Evolutionary conservation across 2,888 invertebrate genomes (phyloP), one percentile per base, ranked within the genome.

Genomic region (Dilophus febrilis): DNA sequence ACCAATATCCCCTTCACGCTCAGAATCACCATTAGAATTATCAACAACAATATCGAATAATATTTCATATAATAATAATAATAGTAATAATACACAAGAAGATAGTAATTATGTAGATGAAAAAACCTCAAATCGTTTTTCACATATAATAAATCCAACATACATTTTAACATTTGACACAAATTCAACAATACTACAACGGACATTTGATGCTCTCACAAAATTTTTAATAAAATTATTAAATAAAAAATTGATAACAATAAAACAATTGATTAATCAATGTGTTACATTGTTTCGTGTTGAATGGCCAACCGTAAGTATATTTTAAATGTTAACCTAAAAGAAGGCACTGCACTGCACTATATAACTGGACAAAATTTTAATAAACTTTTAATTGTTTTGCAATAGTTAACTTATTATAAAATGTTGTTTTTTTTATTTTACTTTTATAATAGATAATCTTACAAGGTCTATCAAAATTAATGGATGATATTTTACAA

Each of bases 221-320:
- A 51, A 55, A 0, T 52, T 70, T 3, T 46, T 73, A 2, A 55
- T 65, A 40, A 60, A 58, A 42, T 45, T 81, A 51, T 53, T 81
- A 37, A 61, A 64, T 7, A 59, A 68, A 34, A 56, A 69, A 17
- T 64, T 78, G 37, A 51, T 82, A 43, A 67, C 61, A 4, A 64
- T 74, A 13, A 72, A 76, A 35, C 63, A 66, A 2, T 54, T 82
- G 10, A 77, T 77, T 47, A 68, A 72, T 37, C 73, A 78, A 48
- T 77, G 77, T 48, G 59, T 79, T 29, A 70, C 73, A 2, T 67
- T 82, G 12, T 77, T 79, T 42, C 68, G 74, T 47, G 67, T 70
- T 46, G 74, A 77, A 42, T 81, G 79, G 78, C 57, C 71, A 1
- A 64, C 68, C 59, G 74, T 72, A 48, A 53, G 22, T 35, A 22